Percentiles rank a stretch among this genome's conserved stretches.
These are phyloP conservation scores for Lepus townsendii DNA, from an alignment of 2,797 vertebrate genomes.

Conservation along the genomic window DNA sequence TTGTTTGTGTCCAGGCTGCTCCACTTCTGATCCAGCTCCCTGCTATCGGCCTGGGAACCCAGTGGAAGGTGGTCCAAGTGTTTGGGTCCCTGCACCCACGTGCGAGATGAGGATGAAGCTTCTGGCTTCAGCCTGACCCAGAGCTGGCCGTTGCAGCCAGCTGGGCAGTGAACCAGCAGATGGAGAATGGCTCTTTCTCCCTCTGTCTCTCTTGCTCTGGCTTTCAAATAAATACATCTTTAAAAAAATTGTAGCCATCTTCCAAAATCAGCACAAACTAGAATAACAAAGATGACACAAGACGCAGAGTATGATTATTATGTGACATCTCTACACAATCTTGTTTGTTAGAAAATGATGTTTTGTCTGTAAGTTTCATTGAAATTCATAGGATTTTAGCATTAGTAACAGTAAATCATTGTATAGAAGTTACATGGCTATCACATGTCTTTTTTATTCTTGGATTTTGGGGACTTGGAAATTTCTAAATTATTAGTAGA, in stretches of 20 bases:
- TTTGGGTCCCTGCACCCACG: too few species aligned
- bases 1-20: too few species aligned
- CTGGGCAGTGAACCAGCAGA: too few species aligned
- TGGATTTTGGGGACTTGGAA: constrained; percentile 44
- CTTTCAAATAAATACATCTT: too few species aligned
- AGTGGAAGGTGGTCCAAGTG: too few species aligned
- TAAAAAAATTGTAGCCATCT: neutral
- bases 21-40: too few species aligned
- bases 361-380: neutral
- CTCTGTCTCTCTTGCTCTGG: too few species aligned
- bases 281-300: neutral
- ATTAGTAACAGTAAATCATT: neutral
- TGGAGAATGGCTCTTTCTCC: too few species aligned
- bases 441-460: neutral
- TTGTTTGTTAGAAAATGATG: neutral
- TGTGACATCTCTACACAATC: neutral
- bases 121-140: too few species aligned
- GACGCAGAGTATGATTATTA: neutral
- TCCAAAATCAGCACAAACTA: neutral
- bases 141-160: too few species aligned
- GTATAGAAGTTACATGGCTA: neutral
- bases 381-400: constrained; percentile 31
- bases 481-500: constrained; percentile 8
- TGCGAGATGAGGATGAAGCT: too few species aligned
- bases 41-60: too few species aligned